These are phyloP conservation scores for Tamandua tetradactyla DNA, from an alignment of 2,797 vertebrate species.

Conservation along the genomic window DNA sequence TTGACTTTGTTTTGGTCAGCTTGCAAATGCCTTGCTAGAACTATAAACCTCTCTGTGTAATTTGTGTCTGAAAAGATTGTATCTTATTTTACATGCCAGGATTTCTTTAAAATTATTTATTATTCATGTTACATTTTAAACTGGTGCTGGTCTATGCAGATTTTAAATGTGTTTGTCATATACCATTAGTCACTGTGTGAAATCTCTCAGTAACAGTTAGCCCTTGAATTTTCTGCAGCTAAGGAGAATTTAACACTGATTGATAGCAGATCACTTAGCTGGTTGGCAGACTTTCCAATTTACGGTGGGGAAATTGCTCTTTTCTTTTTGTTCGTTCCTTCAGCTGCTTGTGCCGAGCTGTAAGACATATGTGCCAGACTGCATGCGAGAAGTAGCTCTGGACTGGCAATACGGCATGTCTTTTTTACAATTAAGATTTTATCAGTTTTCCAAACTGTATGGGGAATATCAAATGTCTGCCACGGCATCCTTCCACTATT, in stretches of 20 bases:
- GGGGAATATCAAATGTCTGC: conserved; percentile 84
- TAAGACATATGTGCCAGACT: conserved; percentile 84
- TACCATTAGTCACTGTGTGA: conserved; percentile 93
- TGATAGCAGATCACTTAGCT: conserved; percentile 95
- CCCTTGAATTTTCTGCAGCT: conserved; percentile 89
- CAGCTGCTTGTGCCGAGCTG: conserved; percentile 84
- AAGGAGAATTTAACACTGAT: conserved; percentile 93
- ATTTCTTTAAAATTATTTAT: conserved; percentile 84
- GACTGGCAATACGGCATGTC: conserved; percentile 83
- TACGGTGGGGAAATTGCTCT: conserved; percentile 93
- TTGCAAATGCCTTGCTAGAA: conserved; percentile 80
- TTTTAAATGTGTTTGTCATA: conserved; percentile 92
- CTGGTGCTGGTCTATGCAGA: conserved; percentile 88
- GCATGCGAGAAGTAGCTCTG: conserved; percentile 77
- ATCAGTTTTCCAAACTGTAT: conserved; percentile 83
- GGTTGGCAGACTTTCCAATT: conserved; percentile 96
- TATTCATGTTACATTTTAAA: conserved; percentile 86
- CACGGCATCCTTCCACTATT: conserved; percentile 78
- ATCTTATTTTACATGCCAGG: conserved; percentile 82
- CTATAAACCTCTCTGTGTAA: conserved; percentile 81
- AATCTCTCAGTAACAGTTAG: conserved; percentile 92
- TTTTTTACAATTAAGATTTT: conserved; percentile 87
- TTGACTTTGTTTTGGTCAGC: conserved; percentile 78
- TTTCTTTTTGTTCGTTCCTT: conserved; percentile 90
- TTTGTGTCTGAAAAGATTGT: conserved; percentile 83